Evolutionary conservation across 2,888 invertebrate species (phyloP), one percentile per base, ranked within the genome.

Genomic region (Smittia aterrima): DNA sequence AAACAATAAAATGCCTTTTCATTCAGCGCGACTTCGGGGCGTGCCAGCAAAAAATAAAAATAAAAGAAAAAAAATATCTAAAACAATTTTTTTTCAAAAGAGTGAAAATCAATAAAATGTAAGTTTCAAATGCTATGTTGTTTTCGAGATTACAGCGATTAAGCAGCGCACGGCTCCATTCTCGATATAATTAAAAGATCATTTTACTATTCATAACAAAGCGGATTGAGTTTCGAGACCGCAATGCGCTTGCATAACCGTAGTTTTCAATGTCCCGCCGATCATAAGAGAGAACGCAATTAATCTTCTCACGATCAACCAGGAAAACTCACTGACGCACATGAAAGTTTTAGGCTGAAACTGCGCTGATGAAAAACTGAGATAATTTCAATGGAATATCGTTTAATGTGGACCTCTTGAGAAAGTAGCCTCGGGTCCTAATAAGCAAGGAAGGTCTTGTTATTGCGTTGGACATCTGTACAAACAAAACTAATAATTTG

Each of bases 1-100:
- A 66, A 66, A 40, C 41, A 67, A 58, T 58, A 41, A 67, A 67
- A 67, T 67, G 67, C 22, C 67, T 66, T 66, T 67, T 67, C 24
- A 67, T 47, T 67, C 18, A 38, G 16, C 27, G 24, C 41, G 47
- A 67, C 38, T 40, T 67, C 22, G 67, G 24, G 67, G 67, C 22
- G 67, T 67, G 67, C 25, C 67, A 47, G 18, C 53, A 6, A 22
- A 58, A 18, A 20, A n/a, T n/a, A 18, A 18, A 18, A 18, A 47
- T 47, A 18, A 18, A 58, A 20, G 22, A 18, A 18, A 18, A 18
- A 47, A 6, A 18, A 18, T 16, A 20, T 4, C 58, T 18, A 20
- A 11, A 58, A 11, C 7, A 58, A 3, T n/a, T 58, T 9, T 58
- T 9, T 20, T 58, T 18, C n/a, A 18, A 18, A 58, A 58, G 22